A percentile compares a stretch with the other conserved stretches of the same genome.
Conservation (phyloP, 2,797 vertebrate species). For the Micromesistius poutassou region DNA sequence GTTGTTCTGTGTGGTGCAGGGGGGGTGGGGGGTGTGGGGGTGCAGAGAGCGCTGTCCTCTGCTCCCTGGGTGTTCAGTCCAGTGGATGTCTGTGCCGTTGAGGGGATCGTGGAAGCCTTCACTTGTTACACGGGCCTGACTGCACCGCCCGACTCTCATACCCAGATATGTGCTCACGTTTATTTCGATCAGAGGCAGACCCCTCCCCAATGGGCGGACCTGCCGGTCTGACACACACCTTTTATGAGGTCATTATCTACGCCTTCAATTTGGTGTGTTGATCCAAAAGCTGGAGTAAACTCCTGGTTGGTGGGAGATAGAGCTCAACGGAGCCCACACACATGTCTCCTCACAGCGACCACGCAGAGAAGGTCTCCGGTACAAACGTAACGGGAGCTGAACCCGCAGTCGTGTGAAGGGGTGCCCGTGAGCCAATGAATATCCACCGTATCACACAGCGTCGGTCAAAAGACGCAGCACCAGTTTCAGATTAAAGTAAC, state of each 20-base stretch:
- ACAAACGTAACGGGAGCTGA: not conserved
- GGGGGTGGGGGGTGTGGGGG: not conserved
- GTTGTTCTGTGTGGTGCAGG: conserved; percentile 24
- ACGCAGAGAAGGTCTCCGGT: not conserved
- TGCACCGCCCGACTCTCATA: conserved; percentile 8
- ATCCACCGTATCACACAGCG: not conserved
- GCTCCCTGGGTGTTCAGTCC: conserved; percentile 1
- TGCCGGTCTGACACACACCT: not conserved
- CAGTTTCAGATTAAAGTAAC: not conserved
- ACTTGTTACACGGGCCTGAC: conserved; percentile 7
- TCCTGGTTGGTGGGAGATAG: not conserved
- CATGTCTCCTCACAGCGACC: not conserved
- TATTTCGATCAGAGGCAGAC: not conserved
- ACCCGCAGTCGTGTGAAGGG: not conserved
- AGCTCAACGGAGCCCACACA: not conserved
- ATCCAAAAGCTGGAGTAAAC: not conserved
- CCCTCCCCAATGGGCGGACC: not conserved
- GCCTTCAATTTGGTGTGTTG: not conserved
- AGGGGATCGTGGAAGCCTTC: not conserved
- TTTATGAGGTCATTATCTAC: not conserved
- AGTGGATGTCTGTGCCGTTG: conserved; percentile 9
- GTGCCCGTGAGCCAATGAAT: not conserved
- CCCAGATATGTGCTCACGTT: not conserved
- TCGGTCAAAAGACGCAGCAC: not conserved
- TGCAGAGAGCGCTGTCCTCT: conserved; percentile 14